Conservation (phyloP, 2,888 invertebrate genomes). For the Caradrina kadenii region DNA sequence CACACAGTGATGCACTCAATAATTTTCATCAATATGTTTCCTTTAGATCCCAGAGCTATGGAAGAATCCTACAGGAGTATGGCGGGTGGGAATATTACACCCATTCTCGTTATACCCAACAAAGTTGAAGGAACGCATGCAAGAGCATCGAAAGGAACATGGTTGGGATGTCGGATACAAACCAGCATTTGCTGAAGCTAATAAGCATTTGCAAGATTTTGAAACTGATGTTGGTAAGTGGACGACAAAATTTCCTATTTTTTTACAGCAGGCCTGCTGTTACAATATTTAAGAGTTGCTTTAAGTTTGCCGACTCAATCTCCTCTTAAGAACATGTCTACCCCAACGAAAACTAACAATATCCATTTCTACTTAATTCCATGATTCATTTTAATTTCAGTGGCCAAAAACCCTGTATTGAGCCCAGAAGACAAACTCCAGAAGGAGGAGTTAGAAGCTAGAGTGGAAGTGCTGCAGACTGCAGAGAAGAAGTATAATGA, state of each 20-base stretch:
- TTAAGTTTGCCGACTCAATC: too few relatives aligned
- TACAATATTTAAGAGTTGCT: too few relatives aligned
- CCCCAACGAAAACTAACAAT: too few relatives aligned
- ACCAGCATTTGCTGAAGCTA: conserved; percentile 94
- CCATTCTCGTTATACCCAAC: conserved; percentile 96
- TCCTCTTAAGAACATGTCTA: too few relatives aligned
- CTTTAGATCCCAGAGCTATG: conserved; percentile 94
- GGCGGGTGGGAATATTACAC: conserved; percentile 96
- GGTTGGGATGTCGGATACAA: conserved; percentile 96
- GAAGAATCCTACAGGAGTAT: conserved; percentile 96
- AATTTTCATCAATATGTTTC: background rate
- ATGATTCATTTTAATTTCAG: conserved; percentile 59
- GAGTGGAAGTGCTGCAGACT: conserved; percentile 94
- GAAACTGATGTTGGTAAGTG: conserved; percentile 92
- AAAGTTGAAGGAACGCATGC: conserved; percentile 95
- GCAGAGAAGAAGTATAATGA: conserved; percentile 97
- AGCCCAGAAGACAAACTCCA: conserved; percentile 93
- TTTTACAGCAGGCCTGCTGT: too few relatives aligned
- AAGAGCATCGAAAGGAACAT: conserved; percentile 94
- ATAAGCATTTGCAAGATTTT: conserved; percentile 94
- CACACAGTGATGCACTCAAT: background rate
- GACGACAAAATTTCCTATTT: too few relatives aligned
- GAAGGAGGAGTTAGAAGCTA: conserved; percentile 97
- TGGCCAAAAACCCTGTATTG: conserved; percentile 85
- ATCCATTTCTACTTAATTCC: too few relatives aligned